Percentiles rank a stretch among this genome's conserved stretches.
Conservation (phyloP, 1,140 invertebrate genomes). For the Drosophila novamexicana region DNA sequence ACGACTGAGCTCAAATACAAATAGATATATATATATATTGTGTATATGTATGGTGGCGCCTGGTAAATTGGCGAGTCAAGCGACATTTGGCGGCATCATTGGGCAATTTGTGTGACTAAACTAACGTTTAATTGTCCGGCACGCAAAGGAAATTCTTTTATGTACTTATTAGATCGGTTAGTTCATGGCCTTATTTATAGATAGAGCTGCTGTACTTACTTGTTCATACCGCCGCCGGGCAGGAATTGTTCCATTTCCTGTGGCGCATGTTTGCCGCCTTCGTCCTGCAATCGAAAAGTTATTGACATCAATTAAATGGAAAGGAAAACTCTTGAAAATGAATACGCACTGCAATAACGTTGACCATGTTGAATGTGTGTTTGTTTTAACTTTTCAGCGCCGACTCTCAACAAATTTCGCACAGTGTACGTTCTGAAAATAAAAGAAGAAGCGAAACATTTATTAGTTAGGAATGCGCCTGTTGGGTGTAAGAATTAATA, state of each 20-base stretch:
- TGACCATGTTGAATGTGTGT: conserved; percentile 70
- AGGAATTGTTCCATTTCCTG: conserved; percentile 88
- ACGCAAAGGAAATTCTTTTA: conserved; percentile 22
- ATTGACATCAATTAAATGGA: conserved; percentile 34
- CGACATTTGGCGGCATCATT: conserved; percentile 50
- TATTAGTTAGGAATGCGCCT: conserved; percentile 22
- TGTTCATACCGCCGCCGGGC: conserved; percentile 84
- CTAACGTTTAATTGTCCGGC: conserved; percentile 62
- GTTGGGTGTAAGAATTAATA: conserved; percentile 43
- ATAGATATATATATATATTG: neutral
- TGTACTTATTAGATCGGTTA: neutral
- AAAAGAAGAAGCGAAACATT: conserved; percentile 3
- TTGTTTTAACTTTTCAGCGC: neutral
- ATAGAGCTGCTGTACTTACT: conserved; percentile 57
- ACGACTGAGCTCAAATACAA: conserved; percentile 1
- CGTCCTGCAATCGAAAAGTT: conserved; percentile 52
- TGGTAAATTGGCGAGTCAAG: conserved; percentile 34
- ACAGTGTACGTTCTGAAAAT: conserved; percentile 53
- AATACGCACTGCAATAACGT: conserved; percentile 68
- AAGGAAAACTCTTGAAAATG: conserved; percentile 14
- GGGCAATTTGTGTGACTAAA: conserved; percentile 52
- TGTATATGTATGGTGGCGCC: neutral
- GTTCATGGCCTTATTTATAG: neutral
- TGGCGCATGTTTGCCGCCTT: conserved; percentile 71
- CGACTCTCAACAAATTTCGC: conserved; percentile 10